phyloP scores from a whole-genome alignment of 2,113 vertebrate genomes.

The Epinephelus fuscoguttatus region DNA sequence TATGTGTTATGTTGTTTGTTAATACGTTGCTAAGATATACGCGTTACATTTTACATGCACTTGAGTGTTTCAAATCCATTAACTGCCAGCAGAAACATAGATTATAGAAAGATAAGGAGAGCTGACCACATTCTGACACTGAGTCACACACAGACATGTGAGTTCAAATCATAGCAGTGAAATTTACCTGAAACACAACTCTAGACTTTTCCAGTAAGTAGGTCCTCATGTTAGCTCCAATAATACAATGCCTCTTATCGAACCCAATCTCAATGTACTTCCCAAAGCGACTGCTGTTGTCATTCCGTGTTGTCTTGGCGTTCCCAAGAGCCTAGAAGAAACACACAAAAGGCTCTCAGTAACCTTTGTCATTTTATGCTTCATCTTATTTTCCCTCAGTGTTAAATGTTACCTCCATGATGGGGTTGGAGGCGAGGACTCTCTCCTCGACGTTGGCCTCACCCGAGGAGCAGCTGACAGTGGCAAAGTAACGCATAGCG shows the following conservation, averaged over 20 bases:
- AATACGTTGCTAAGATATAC: not conserved
- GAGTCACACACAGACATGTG: not conserved
- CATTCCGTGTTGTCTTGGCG: conserved; percentile 98
- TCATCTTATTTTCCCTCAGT: not conserved
- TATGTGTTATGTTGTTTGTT: not conserved
- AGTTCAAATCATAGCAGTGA: conserved; percentile 8
- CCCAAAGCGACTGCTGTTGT: conserved; percentile 99
- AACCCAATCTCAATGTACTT: conserved; percentile 99
- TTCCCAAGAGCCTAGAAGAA: conserved; percentile 94
- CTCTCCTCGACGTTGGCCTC: conserved; percentile 94
- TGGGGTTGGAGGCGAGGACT: conserved; percentile 96
- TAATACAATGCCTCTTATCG: conserved; percentile 91
- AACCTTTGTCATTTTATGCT: not conserved
- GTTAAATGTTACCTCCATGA: conserved; percentile 93
- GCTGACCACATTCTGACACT: conserved; percentile 10
- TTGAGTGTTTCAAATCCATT: conserved; percentile 37
- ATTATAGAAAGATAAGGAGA: not conserved
- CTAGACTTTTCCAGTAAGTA: conserved; percentile 98
- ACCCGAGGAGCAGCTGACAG: conserved; percentile 92
- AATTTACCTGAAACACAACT: conserved; percentile 96
- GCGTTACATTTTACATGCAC: conserved; percentile 12
- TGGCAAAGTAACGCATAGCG: conserved; percentile 97
- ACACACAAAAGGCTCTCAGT: conserved; percentile 6
- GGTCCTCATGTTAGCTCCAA: conserved; percentile 97
- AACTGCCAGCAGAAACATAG: not conserved